phyloP scores from a whole-genome alignment of 2,113 vertebrate genomes.

The Clarias gariepinus region DNA sequence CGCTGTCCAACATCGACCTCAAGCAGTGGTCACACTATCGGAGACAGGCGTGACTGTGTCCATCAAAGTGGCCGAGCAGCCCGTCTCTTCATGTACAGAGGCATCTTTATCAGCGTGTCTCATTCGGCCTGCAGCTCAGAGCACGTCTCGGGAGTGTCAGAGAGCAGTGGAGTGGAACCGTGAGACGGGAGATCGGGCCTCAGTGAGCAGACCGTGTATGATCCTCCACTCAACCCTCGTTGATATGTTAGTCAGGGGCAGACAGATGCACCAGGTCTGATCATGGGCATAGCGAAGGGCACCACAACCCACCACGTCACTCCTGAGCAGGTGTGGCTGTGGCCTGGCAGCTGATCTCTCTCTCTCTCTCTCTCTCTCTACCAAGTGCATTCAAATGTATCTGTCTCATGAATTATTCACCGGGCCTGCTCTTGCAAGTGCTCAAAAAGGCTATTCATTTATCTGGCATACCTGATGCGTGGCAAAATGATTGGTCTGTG shows the following conservation, averaged over 20 bases:
- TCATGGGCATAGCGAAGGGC: conserved; percentile 38
- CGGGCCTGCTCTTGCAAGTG: conserved; percentile 68
- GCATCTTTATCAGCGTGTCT: conserved; percentile 48
- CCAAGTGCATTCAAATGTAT: conserved; percentile 57
- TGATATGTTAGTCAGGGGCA: conserved; percentile 41
- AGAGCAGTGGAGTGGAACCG: conserved; percentile 29
- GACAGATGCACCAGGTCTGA: conserved; percentile 18
- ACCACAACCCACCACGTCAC: conserved; percentile 25
- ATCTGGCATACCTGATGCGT: conserved; percentile 75
- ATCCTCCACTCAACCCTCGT: conserved; percentile 34
- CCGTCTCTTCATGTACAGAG: conserved; percentile 39
- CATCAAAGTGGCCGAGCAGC: conserved; percentile 43
- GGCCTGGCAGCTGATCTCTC: conserved; percentile 31
- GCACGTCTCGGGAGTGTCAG: conserved; percentile 41
- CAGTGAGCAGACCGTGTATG: conserved; percentile 23
- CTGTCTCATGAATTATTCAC: conserved; percentile 77
- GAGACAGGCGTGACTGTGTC: conserved; percentile 40
- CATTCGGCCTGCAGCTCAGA: conserved; percentile 46
- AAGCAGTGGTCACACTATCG: conserved; percentile 34
- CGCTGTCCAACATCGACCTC: conserved; percentile 32
- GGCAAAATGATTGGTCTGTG: conserved; percentile 73
- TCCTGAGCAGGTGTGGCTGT: conserved; percentile 47
- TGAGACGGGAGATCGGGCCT: conserved; percentile 22
- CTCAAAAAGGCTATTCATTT: conserved; percentile 75
- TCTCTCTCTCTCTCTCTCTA: conserved; percentile 47